Evolutionary conservation across 2,797 vertebrate genomes (phyloP), one percentile per base, ranked within the genome.

Genomic region (Psittacula echo): DNA sequence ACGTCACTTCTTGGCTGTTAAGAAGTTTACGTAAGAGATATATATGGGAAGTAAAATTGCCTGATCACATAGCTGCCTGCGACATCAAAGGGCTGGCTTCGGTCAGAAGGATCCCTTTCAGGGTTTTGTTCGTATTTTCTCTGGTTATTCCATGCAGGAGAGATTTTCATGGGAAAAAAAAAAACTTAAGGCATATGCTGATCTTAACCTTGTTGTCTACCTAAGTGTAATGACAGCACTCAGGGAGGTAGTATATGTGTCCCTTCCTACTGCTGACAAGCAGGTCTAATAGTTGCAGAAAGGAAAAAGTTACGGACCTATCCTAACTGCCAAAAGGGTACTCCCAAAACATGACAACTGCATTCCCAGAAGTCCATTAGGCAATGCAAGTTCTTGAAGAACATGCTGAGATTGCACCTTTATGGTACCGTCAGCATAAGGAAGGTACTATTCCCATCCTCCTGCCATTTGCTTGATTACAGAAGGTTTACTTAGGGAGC

Each of bases 161-260:
- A 15, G 3, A 17, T 18, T 60, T 71, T 16, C 14, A 32, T 15
- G 29, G 14, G 3, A 47, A 44, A 47, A 44, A 60, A 44, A 60
- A 34, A 26, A 74, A 5, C 1, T 20, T 32, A 19, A 2, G 4
- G 2, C 11, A 44, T 58, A 47, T 74, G 72, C 29, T 71, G 26
- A 16, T 56, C 10, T 32, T 74, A 67, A 34, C 7, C 4, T 67
- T 83, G 13, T n/a, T 65, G 19, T 26, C 24, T 44, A 8, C 15
- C 3, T 47, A 20, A 51, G 7, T 15, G 15, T 16, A 65, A 51
- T 2, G 8, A 32, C 23, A 39, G 2, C 7, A 24, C 39, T 34
- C 3, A 47, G 2, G 13, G 9, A 56, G 11, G 13, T 29, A 11
- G 4, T 9, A 14, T 56, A 42, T 19, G 1, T 1, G 10, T 48